Base-by-base conservation (phyloP, 2,888 invertebrate species). In the Cryptus armator region DNA sequence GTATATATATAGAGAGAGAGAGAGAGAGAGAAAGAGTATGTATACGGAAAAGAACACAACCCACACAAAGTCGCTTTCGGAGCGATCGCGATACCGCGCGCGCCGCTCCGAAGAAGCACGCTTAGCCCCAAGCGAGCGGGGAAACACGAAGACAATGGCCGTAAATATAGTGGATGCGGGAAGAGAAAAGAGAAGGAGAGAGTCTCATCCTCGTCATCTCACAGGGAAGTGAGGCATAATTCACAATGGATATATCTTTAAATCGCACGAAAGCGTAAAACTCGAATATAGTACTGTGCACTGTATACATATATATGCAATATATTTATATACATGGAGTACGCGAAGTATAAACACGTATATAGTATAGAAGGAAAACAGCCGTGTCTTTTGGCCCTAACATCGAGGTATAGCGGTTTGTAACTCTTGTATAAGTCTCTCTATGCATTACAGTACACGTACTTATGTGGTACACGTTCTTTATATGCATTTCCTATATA, bases 201-300 rank as follows among this genome's bases (percentile, higher is more conserved):
- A 74, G 46, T 77, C 78, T 75, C 67, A 72, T 87, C 88, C 91
- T 90, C 91, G 90, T 91, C 90, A 90, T 89, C 89, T 87, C 88
- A 87, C 89, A 86, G 89, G 89, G 90, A 91, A 90, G 89, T 90
- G 83, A 89, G 87, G 90, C 89, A 90, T 91, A 90, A 91, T 91
- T 91, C 90, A 91, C 91, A 91, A 91, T 92, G 88, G 89, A 87
- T 90, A 91, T 91, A 90, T 91, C 88, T 90, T 90, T 89, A 89
- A 91, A 90, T 91, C 91, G 91, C 89, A 90, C 89, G 90, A 92
- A 91, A 92, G 91, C 91, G 91, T 91, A 90, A 91, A 91, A 88
- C 89, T 90, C 88, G 81, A 76, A 86, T 86, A 76, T 67, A 84
- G 64, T 83, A 81, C 66, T 81, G 75, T 56, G 78, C 29, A 70